Percentiles rank a stretch among this genome's conserved stretches.
Conservation (phyloP, 1,140 invertebrate species). For the Ridgeia piscesae region DNA sequence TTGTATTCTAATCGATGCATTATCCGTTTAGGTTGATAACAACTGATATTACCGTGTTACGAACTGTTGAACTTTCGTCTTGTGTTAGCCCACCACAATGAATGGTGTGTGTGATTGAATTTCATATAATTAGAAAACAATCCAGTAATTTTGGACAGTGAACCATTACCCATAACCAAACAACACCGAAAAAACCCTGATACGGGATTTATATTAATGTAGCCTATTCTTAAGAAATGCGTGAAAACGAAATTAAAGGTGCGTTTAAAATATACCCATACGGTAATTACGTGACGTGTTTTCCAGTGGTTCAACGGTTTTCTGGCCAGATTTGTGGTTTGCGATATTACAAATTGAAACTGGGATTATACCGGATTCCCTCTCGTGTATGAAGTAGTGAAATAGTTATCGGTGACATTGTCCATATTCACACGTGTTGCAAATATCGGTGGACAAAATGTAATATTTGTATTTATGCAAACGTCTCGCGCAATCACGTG, state of each 20-base stretch:
- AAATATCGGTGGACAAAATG: background rate
- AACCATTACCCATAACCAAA: too few relatives aligned
- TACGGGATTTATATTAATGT: background rate
- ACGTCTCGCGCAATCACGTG: background rate
- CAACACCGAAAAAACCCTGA: too few relatives aligned
- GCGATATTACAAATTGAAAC: background rate
- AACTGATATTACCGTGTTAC: background rate
- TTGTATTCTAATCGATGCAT: background rate
- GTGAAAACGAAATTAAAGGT: background rate
- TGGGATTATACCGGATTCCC: background rate
- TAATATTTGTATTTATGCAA: conserved; percentile 2
- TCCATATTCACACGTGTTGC: background rate
- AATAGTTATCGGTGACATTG: background rate
- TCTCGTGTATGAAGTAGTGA: background rate
- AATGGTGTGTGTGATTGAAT: background rate
- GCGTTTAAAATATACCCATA: background rate
- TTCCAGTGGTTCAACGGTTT: background rate
- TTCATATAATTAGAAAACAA: background rate
- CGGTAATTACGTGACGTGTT: too few relatives aligned
- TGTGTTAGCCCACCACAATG: background rate
- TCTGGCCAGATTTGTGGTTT: background rate
- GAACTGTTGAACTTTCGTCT: background rate
- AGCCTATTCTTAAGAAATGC: background rate
- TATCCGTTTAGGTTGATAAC: background rate
- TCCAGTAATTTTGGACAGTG: too few relatives aligned